phyloP scores from a whole-genome alignment of 2,113 vertebrate species.

The Salvelinus fontinalis region DNA sequence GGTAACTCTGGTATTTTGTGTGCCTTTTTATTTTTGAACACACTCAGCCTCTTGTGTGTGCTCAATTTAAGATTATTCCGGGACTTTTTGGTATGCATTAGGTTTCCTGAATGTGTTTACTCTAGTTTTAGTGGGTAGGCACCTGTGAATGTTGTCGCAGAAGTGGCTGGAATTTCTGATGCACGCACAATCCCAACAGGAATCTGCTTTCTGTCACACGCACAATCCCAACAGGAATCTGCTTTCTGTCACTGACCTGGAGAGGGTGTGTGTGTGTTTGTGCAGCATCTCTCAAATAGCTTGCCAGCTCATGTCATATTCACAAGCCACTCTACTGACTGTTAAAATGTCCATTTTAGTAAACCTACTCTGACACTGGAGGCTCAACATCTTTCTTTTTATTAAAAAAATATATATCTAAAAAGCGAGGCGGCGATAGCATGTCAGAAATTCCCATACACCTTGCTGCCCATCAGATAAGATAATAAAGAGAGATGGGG shows the following conservation, averaged over 20 bases:
- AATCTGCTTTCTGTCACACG: conserved; percentile 34
- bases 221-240: conserved; percentile 40
- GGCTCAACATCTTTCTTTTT: no score
- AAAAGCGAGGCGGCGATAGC: conserved; percentile 43
- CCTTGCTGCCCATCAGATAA: conserved; percentile 61
- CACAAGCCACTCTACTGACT: conserved; percentile 26
- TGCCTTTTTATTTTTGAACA: no score
- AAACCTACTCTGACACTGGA: neutral
- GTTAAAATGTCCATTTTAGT: conserved; percentile 22
- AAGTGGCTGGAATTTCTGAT: conserved; percentile 24
- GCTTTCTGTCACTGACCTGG: conserved; percentile 16
- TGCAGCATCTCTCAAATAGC: neutral
- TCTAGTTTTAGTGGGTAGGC: conserved; percentile 29
- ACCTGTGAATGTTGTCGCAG: conserved; percentile 16
- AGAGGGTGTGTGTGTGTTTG: conserved; percentile 23
- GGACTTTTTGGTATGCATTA: neutral
- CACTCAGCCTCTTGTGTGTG: no score
- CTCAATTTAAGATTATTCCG: no score
- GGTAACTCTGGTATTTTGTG: no score
- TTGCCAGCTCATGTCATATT: conserved; percentile 19
- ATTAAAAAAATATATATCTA: no score
- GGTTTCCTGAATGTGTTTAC: conserved; percentile 1
- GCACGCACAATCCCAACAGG: conserved; percentile 28
- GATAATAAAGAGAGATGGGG: neutral
- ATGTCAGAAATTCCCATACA: conserved; percentile 65